A percentile compares a stretch with the other conserved stretches of the same genome.
Conservation (phyloP, 2,113 vertebrate species). For the Fregata magnificens region DNA sequence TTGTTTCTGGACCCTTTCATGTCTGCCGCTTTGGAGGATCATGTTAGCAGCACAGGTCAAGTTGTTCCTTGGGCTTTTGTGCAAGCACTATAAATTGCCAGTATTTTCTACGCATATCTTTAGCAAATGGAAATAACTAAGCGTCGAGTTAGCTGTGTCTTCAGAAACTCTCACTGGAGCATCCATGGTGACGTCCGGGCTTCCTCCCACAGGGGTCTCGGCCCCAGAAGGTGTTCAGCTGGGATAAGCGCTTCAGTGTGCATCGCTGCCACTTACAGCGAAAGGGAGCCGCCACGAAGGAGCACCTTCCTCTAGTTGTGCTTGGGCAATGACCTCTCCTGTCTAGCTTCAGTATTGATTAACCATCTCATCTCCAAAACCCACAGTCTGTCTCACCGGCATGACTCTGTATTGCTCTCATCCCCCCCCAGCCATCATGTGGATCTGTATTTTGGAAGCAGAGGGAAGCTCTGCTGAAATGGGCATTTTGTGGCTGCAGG, state of each 20-base stretch:
- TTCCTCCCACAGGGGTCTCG: not conserved
- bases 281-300: not conserved
- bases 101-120: not conserved
- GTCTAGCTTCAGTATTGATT: no score
- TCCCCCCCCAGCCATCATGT: not conserved
- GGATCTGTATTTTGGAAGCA: not conserved
- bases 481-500: not conserved
- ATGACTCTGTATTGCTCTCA: not conserved
- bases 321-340: not conserved
- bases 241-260: not conserved
- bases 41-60: not conserved
- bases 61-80: not conserved
- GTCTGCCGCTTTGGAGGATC: not conserved
- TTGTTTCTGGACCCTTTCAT: not conserved
- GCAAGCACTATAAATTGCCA: not conserved
- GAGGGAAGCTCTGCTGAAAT: not conserved
- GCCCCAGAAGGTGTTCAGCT: not conserved
- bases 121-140: not conserved
- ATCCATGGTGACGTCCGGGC: rapidly evolving
- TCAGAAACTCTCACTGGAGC: not conserved
- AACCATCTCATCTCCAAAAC: not conserved
- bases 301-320: rapidly evolving
- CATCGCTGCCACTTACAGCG: not conserved
- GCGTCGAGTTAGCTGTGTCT: not conserved
- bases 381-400: not conserved